A percentile compares a stretch with the other conserved stretches of the same genome.
These are phyloP conservation scores for Fundulus diaphanus DNA, from an alignment of 2,797 vertebrate species.

Conservation along the genomic window DNA sequence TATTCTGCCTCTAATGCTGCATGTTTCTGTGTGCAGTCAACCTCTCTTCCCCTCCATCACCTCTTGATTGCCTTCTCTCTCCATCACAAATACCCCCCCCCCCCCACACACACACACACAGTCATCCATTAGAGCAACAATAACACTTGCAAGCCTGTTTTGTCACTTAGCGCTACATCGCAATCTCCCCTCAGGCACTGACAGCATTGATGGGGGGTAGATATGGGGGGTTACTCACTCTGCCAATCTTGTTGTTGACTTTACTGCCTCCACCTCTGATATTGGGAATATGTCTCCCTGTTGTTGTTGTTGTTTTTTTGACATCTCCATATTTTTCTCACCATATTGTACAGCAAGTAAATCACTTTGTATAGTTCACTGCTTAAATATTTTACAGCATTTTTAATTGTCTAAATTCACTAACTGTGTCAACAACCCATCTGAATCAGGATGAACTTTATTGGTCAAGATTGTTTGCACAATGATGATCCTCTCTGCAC, in stretches of 20 bases:
- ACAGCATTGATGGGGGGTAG: constrained; percentile 41
- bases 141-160: constrained; percentile 60
- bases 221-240: constrained; percentile 28
- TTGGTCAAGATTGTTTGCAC: too few relatives aligned
- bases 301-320: constrained; percentile 14
- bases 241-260: constrained; percentile 34
- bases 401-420: neutral
- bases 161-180: constrained; percentile 60
- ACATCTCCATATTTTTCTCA: constrained; percentile 21
- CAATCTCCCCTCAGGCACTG: constrained; percentile 54
- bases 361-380: neutral
- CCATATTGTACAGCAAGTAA: neutral
- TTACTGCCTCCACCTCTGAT: constrained; percentile 31
- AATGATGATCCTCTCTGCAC: too few relatives aligned
- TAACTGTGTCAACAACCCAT: neutral
- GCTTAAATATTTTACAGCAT: neutral
- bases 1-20: constrained; percentile 37
- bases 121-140: constrained; percentile 61
- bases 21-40: constrained; percentile 27
- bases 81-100: constrained; percentile 12
- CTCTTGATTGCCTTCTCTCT: constrained; percentile 43
- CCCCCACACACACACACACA: constrained; percentile 15
- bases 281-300: constrained; percentile 27
- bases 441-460: too few relatives aligned
- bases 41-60: constrained; percentile 25